phyloP scores from a whole-genome alignment of 2,888 invertebrate genomes.

The Drosophila neutralis region DNA sequence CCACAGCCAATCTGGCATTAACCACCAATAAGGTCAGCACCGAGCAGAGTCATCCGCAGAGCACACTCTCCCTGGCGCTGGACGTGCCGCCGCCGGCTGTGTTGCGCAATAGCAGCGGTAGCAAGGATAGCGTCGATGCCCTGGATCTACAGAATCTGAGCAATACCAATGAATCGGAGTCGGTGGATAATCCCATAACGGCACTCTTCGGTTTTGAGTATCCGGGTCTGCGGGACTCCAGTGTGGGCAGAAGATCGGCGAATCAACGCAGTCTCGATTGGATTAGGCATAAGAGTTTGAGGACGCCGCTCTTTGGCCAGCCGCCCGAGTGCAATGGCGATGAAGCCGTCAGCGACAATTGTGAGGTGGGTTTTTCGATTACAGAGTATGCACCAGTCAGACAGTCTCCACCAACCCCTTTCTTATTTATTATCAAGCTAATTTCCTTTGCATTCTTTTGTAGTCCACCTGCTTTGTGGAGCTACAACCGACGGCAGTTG shows the following conservation, averaged over 20 bases:
- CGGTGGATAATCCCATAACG: slow-evolving; percentile 79
- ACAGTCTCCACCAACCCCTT: background rate
- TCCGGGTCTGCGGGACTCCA: slow-evolving; percentile 67
- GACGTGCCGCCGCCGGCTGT: slow-evolving; percentile 67
- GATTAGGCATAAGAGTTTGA: slow-evolving; percentile 64
- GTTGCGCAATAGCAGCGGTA: slow-evolving; percentile 73
- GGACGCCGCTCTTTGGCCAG: slow-evolving; percentile 82
- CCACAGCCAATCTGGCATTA: slow-evolving; percentile 71
- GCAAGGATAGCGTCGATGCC: slow-evolving; percentile 70
- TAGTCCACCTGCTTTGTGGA: slow-evolving; percentile 83
- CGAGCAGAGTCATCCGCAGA: slow-evolving; percentile 55
- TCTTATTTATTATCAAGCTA: background rate
- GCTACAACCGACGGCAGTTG: slow-evolving; percentile 56
- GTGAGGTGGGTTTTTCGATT: slow-evolving; percentile 85
- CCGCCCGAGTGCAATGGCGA: slow-evolving; percentile 84
- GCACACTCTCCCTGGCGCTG: slow-evolving; percentile 56
- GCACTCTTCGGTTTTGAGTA: slow-evolving; percentile 74
- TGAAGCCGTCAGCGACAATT: slow-evolving; percentile 83
- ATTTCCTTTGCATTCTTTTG: background rate
- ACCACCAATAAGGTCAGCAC: slow-evolving; percentile 77
- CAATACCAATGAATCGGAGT: slow-evolving; percentile 82
- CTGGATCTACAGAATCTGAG: slow-evolving; percentile 82
- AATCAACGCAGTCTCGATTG: slow-evolving; percentile 69
- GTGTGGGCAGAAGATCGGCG: slow-evolving; percentile 71
- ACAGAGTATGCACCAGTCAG: background rate